Conservation (phyloP, 2,888 invertebrate species). For the Oxyteleia sp. region DNA sequence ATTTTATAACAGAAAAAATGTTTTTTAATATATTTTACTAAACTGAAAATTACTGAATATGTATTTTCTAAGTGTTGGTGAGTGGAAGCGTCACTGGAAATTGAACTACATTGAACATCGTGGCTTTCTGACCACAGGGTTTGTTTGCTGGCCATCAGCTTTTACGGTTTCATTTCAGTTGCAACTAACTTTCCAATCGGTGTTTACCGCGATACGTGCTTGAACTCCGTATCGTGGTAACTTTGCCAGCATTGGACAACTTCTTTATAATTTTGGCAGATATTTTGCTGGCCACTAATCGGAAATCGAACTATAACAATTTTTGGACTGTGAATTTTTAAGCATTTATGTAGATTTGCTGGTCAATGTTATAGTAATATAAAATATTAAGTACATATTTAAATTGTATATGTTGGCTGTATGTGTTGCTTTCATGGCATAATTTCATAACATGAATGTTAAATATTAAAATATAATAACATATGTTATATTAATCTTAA, state of each 20-base stretch:
- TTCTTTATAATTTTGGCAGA: conserved; percentile 37
- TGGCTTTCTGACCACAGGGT: conserved; percentile 70
- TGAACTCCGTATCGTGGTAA: conserved; percentile 51
- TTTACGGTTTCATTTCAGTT: conserved; percentile 79
- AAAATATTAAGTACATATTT: no score
- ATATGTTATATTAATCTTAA: no score
- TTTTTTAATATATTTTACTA: no score
- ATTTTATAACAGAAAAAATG: no score
- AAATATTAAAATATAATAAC: no score
- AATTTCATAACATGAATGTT: no score
- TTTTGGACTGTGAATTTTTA: conserved; percentile 15
- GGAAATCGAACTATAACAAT: conserved; percentile 20
- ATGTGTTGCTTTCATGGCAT: no score
- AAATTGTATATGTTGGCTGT: no score
- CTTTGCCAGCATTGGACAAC: conserved; percentile 35
- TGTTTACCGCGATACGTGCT: conserved; percentile 82
- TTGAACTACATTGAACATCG: conserved; percentile 70
- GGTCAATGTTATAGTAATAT: no score
- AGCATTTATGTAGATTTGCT: not conserved
- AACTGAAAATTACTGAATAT: no score
- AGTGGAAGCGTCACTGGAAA: no score
- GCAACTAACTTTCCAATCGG: conserved; percentile 82
- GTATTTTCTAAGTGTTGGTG: no score
- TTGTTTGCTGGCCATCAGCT: conserved; percentile 80
- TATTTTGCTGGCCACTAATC: conserved; percentile 9